Percentiles rank a stretch among this genome's conserved stretches.
phyloP scores from a whole-genome alignment of 2,113 vertebrate genomes.

The Trichechus manatus region DNA sequence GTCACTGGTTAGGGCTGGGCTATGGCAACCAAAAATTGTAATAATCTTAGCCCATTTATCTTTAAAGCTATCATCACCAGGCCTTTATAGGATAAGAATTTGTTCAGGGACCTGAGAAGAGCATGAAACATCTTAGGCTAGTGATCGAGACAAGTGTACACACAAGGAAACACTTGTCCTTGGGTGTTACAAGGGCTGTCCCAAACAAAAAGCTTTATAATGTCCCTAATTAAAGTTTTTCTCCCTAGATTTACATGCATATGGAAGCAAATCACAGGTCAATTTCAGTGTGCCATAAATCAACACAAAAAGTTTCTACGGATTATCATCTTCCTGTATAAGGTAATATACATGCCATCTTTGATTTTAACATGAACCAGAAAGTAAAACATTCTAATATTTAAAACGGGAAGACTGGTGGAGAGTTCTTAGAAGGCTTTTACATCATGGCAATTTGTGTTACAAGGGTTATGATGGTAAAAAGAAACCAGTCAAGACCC shows the following conservation, averaged over 20 bases:
- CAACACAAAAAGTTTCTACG: neutral
- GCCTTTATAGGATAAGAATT: conserved; percentile 59
- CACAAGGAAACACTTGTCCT: neutral
- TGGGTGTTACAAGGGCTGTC: neutral
- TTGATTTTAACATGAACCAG: conserved; percentile 15
- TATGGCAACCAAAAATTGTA: conserved; percentile 52
- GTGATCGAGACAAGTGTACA: neutral
- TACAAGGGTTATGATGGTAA: neutral
- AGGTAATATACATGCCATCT: neutral
- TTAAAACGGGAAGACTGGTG: neutral
- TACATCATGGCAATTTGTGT: neutral
- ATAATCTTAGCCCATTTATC: conserved; percentile 57
- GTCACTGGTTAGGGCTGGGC: conserved; percentile 27
- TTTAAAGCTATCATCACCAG: conserved; percentile 66
- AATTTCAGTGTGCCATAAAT: neutral
- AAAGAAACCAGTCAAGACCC: neutral
- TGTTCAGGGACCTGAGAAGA: conserved; percentile 20
- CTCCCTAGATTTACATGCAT: neutral
- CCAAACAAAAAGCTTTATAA: neutral
- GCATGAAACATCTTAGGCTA: conserved; percentile 4
- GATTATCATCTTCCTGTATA: neutral
- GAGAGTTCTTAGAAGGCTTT: conserved; percentile 41
- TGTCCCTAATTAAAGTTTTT: neutral
- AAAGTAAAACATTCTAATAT: conserved; percentile 14
- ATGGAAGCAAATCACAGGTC: neutral